Evolutionary conservation across 2,888 invertebrate genomes (phyloP).

Genomic region (Mycalesis mineus): DNA sequence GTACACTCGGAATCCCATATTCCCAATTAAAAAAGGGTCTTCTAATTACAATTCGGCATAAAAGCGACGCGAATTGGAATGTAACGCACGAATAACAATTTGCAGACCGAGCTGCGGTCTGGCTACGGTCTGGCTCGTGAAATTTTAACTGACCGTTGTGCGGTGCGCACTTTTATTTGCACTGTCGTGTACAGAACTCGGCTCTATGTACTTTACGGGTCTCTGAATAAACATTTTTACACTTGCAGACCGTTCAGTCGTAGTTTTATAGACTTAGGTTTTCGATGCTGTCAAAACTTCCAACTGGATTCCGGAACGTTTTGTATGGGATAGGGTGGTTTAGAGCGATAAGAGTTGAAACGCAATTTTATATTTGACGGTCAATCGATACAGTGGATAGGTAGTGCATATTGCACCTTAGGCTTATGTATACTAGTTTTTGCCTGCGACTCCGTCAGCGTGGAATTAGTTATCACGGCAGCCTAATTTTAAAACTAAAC

Average conservation of each 20-base stretch:
- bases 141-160: conserved; percentile 52
- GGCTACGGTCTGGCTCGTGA: conserved; percentile 43
- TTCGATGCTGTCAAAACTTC: background rate
- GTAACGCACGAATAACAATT: conserved; percentile 34
- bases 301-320: background rate
- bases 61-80: conserved; percentile 19
- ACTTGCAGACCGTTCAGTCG: background rate
- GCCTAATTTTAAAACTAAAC: too few species aligned
- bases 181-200: conserved; percentile 41
- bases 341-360: background rate
- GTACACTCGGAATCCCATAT: conserved; percentile 9
- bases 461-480: too few species aligned
- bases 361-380: too few species aligned
- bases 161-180: conserved; percentile 51
- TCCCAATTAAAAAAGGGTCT: conserved; percentile 20
- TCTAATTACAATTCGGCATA: conserved; percentile 33
- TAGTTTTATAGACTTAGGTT: background rate
- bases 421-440: too few species aligned
- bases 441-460: too few species aligned
- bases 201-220: conserved; percentile 20
- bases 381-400: too few species aligned
- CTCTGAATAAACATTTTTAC: conserved; percentile 11
- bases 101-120: conserved; percentile 27
- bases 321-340: background rate
- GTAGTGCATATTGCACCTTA: too few species aligned